Evolutionary conservation across 2,797 vertebrate species (phyloP).

Genomic region (Aselliscus stoliczkanus): DNA sequence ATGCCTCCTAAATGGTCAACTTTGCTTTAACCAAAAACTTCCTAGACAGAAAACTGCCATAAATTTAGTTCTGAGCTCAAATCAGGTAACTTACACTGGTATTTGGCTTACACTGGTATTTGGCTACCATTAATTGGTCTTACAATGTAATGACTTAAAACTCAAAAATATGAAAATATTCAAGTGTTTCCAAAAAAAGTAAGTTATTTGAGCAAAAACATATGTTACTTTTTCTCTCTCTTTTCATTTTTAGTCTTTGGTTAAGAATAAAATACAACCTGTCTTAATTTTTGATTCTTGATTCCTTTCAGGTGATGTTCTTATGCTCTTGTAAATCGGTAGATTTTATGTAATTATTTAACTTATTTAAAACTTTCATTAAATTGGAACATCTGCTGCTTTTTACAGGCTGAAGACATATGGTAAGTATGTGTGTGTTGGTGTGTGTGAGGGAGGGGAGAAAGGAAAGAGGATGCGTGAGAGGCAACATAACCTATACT

Average conservation of each 20-base stretch:
- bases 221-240: neutral
- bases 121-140: neutral
- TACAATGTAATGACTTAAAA: constrained; percentile 11
- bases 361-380: constrained; percentile 30
- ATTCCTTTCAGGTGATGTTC: neutral
- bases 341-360: constrained; percentile 43
- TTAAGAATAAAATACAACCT: neutral
- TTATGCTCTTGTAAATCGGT: neutral
- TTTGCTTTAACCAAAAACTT: neutral
- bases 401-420: neutral
- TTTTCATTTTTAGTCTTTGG: neutral
- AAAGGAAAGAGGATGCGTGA: neutral
- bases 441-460: neutral
- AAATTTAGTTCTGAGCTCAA: neutral
- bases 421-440: neutral
- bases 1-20: neutral
- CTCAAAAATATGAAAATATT: constrained; percentile 26
- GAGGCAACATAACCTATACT: neutral
- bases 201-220: neutral
- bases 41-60: neutral
- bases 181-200: neutral
- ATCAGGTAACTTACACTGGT: neutral
- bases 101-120: neutral
- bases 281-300: neutral
- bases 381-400: neutral